Conservation (phyloP, 2,888 invertebrate species). For the Acrobasis suavella region DNA sequence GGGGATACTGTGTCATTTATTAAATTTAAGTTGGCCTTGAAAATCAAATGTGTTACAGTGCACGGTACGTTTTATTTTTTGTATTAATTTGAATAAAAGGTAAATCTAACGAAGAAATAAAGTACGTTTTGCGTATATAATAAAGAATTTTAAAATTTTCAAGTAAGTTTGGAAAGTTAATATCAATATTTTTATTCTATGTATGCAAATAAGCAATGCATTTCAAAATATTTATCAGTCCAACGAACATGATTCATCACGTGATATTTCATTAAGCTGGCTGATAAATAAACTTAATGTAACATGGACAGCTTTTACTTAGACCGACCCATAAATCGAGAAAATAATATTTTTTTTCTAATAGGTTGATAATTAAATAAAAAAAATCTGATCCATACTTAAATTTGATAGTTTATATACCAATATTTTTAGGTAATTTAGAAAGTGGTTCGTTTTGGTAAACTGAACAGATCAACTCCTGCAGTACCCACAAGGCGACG, state of each 20-base stretch:
- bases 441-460: too few relatives aligned
- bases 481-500: too few relatives aligned
- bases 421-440: too few relatives aligned
- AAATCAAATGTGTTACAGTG: neutral
- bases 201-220: neutral
- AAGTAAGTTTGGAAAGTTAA: neutral
- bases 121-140: neutral
- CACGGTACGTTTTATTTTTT: neutral
- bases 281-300: too few relatives aligned
- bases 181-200: neutral
- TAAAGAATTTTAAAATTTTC: neutral
- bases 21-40: constrained; percentile 5
- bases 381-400: too few relatives aligned
- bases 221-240: neutral
- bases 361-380: too few relatives aligned
- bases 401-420: too few relatives aligned
- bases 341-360: too few relatives aligned
- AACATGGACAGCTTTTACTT: too few relatives aligned
- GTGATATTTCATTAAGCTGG: too few relatives aligned
- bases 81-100: neutral
- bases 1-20: neutral
- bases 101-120: neutral
- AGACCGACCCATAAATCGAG: too few relatives aligned
- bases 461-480: too few relatives aligned
- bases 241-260: neutral